A percentile compares a stretch with the other conserved stretches of the same genome.
These are phyloP conservation scores for Drosophila borborema DNA, from an alignment of 2,888 invertebrate species.

Conservation along the genomic window DNA sequence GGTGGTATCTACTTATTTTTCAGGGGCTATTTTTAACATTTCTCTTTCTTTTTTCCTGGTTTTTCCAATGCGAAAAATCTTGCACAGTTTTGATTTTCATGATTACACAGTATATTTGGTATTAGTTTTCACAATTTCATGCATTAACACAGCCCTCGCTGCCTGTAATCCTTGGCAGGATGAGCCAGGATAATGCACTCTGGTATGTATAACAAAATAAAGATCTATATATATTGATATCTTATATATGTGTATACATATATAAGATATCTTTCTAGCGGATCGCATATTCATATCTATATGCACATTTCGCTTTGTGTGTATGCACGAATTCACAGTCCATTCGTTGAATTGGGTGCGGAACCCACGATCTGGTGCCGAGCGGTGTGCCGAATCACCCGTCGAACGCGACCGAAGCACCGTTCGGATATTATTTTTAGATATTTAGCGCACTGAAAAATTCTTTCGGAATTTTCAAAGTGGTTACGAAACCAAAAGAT, in stretches of 20 bases:
- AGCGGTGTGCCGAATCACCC: slow-evolving; percentile 51
- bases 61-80: slow-evolving; percentile 58
- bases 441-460: slow-evolving; percentile 84
- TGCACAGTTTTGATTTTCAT: slow-evolving; percentile 17
- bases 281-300: slow-evolving; percentile 57
- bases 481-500: slow-evolving; percentile 82
- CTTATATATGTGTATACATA: slow-evolving; percentile 37
- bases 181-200: slow-evolving; percentile 61
- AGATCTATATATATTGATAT: slow-evolving; percentile 34
- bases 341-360: slow-evolving; percentile 77
- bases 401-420: slow-evolving; percentile 56
- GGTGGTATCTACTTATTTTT: slow-evolving; percentile 82
- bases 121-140: slow-evolving; percentile 20
- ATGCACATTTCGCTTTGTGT: slow-evolving; percentile 48
- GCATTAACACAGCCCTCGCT: slow-evolving; percentile 42
- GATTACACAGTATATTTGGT: slow-evolving; percentile 9
- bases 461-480: slow-evolving; percentile 73
- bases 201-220: slow-evolving; percentile 29
- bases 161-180: slow-evolving; percentile 57
- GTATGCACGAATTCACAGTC: slow-evolving; percentile 74
- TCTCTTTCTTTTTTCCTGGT: slow-evolving; percentile 53
- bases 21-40: slow-evolving; percentile 78
- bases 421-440: slow-evolving; percentile 81
- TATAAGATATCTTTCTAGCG: slow-evolving; percentile 37
- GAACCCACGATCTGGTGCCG: slow-evolving; percentile 65